Evolutionary conservation across 2,888 invertebrate species (phyloP), one percentile per base, ranked within the genome.

Genomic region (Caenorhabditis zanzibari): DNA sequence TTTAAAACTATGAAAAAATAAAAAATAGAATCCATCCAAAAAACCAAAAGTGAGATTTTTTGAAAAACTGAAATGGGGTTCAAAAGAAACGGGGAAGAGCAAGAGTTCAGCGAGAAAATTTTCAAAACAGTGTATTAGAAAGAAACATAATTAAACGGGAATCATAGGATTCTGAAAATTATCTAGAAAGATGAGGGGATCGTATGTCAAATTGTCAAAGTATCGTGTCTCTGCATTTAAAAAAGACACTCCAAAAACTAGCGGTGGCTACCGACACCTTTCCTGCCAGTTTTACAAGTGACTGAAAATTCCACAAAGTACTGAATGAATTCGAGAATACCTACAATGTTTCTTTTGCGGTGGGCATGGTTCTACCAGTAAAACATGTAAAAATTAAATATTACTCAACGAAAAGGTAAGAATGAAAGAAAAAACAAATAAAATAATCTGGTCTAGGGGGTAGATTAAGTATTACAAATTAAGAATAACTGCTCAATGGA

Each of bases 231-330:
- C 7, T 35, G 19, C 12, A 24, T n/a, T 22, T 16, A n/a, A 64
- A 35, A 54, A 9, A 68, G 7, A 54, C 66, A 68, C 54, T 68
- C 38, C 68, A 54, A 68, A 38, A 14, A 38, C 10, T 14, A 35
- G 68, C 38, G 52, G 66, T 6, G 22, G 66, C 32, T 52, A 68
- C 68, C 54, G 68, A 54, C 35, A 54, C 68, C 68, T 16, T 68
- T 54, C 24, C 68, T 19, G 54, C 54, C 52, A 22, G 14, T 22
- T 38, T 54, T 24, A 54, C 54, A 68, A 68, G 68, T 68, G 68
- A 68, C 47, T 63, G 26, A 32, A 59, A 58, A 72, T 59, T 72
- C 32, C 72, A 72, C 71, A 71, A 71, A 58, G 71, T 71, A 32
- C 44, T 59, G 49, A 63, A 24, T 61, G 52, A 52, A 47, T 61